These are phyloP conservation scores for Brachionus manjavacas DNA, from an alignment of 1,140 invertebrate genomes.

Conservation along the genomic window DNA sequence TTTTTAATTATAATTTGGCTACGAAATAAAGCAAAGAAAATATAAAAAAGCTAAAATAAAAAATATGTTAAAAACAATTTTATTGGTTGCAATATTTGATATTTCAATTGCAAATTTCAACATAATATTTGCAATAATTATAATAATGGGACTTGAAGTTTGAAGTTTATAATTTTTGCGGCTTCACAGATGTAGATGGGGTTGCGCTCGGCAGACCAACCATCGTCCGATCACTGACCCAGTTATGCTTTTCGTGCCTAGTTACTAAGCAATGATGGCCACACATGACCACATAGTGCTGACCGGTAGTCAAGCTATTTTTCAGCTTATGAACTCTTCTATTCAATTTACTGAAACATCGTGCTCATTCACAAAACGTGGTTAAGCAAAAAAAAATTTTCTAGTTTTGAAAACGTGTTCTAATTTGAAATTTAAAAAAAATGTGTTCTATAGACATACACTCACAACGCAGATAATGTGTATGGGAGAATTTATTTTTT, in stretches of 20 bases:
- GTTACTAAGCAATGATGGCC: neutral
- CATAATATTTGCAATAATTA: slow-evolving; percentile 16
- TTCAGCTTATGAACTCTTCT: neutral
- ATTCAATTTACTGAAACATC: neutral
- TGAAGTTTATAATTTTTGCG: neutral
- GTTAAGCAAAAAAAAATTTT: neutral
- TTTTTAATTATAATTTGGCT: neutral
- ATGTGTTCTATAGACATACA: neutral
- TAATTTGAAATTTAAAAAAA: neutral
- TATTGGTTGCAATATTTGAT: slow-evolving; percentile 5
- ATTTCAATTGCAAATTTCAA: slow-evolving; percentile 12
- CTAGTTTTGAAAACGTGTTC: neutral
- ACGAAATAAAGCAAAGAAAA: neutral
- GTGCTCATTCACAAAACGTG: neutral
- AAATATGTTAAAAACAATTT: slow-evolving; percentile 19
- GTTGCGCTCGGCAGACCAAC: neutral
- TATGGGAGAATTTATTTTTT: neutral
- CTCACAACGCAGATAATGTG: neutral
- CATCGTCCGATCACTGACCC: neutral
- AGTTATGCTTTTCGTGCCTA: neutral
- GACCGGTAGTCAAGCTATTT: neutral
- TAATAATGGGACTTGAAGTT: neutral
- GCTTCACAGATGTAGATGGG: neutral
- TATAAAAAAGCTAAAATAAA: neutral
- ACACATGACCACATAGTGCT: neutral